phyloP scores from a whole-genome alignment of 2,113 vertebrate species.

The Hylia prasina region DNA sequence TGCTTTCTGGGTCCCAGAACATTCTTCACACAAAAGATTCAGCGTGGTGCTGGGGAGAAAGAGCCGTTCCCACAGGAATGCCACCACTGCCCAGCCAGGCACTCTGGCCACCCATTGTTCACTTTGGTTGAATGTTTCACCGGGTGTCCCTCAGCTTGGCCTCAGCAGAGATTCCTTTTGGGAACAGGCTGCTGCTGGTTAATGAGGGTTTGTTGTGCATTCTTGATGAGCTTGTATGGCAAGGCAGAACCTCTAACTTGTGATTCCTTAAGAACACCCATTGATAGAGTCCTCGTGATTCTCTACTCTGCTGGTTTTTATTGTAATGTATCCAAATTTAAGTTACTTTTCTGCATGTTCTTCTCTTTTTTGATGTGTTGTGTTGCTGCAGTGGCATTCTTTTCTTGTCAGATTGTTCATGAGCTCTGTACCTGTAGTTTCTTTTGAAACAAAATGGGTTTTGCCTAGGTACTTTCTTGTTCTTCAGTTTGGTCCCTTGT shows the following conservation, averaged over 20 bases:
- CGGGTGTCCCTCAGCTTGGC: neutral
- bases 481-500: neutral
- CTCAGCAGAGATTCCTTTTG: neutral
- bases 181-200: neutral
- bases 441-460: neutral
- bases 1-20: neutral
- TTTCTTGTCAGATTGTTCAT: neutral
- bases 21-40: neutral
- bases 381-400: neutral
- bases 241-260: neutral
- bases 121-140: neutral
- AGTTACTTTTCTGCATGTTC: neutral
- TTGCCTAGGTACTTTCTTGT: neutral
- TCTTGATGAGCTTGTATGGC: neutral
- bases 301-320: neutral
- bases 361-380: neutral
- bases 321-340: neutral
- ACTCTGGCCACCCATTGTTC: neutral
- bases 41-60: neutral
- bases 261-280: neutral
- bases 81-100: neutral
- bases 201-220: neutral
- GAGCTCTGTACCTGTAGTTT: neutral
- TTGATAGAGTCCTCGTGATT: neutral
- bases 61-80: neutral